Evolutionary conservation across 2,797 vertebrate species (phyloP).

Genomic region (Enoplosus armatus): DNA sequence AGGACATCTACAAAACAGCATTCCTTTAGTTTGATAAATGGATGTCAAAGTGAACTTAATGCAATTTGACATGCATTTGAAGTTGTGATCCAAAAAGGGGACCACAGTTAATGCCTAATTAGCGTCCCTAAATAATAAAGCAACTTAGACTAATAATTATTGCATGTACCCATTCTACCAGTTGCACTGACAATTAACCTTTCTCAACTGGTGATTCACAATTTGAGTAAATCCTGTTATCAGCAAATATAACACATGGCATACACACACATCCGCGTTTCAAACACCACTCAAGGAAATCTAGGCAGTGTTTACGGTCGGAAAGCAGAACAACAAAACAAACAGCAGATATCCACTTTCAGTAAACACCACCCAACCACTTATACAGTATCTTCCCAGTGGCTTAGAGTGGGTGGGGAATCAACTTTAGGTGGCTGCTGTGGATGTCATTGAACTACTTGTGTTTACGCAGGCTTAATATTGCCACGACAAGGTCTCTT

Average conservation of each 20-base stretch:
- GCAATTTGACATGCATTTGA: conserved; percentile 85
- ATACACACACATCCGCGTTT: conserved; percentile 67
- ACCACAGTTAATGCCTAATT: conserved; percentile 85
- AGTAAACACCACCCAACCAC: conserved; percentile 81
- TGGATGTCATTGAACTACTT: conserved; percentile 83
- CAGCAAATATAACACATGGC: conserved; percentile 89
- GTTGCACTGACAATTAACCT: conserved; percentile 87
- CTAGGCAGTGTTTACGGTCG: conserved; percentile 81
- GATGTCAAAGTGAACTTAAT: conserved; percentile 85
- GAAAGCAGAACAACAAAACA: conserved; percentile 85
- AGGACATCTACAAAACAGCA: conserved; percentile 83
- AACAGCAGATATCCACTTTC: conserved; percentile 83
- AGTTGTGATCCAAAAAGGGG: conserved; percentile 82
- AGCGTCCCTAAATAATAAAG: conserved; percentile 86
- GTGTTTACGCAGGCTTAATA: conserved; percentile 80
- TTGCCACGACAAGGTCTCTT: conserved; percentile 76
- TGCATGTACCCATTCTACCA: conserved; percentile 83
- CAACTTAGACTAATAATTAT: conserved; percentile 86
- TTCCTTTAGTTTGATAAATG: conserved; percentile 80
- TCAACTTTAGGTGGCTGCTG: conserved; percentile 81
- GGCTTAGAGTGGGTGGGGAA: conserved; percentile 80
- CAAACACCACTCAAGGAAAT: conserved; percentile 82
- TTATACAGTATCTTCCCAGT: conserved; percentile 77
- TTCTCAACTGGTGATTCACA: conserved; percentile 85
- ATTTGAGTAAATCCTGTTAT: conserved; percentile 89